Evolutionary conservation across 1,140 invertebrate species (phyloP).

Genomic region (Ceratina calcarata): DNA sequence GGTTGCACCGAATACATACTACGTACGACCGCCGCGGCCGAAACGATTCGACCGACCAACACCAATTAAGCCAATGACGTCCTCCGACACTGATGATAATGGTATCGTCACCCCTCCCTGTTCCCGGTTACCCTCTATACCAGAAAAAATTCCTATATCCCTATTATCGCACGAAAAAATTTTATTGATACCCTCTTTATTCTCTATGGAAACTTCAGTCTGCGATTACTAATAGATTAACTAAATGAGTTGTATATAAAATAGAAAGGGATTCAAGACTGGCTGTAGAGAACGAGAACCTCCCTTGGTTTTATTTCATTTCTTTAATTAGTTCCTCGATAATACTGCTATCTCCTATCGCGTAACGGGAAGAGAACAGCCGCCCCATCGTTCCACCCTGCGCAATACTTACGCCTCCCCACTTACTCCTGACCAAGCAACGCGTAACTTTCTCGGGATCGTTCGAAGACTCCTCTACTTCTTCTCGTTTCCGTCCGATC

Average conservation of each 20-base stretch:
- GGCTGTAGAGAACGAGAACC: constrained; percentile 59
- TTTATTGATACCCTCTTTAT: too few species aligned
- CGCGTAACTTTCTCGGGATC: constrained; percentile 35
- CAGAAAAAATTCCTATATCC: neutral
- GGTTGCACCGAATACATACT: constrained; percentile 68
- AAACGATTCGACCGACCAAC: constrained; percentile 72
- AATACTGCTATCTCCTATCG: constrained; percentile 73
- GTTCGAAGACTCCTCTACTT: constrained; percentile 8
- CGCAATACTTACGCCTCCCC: neutral
- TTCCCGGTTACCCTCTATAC: neutral
- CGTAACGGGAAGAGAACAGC: constrained; percentile 58
- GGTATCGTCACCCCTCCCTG: constrained; percentile 62
- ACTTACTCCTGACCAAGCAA: neutral
- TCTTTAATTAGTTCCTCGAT: constrained; percentile 78
- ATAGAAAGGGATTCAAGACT: too few species aligned
- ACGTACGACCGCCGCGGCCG: constrained; percentile 58
- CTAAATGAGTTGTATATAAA: too few species aligned
- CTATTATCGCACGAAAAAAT: neutral
- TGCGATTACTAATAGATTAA: too few species aligned
- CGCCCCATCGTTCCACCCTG: neutral
- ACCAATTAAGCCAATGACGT: constrained; percentile 76
- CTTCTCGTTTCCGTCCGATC: constrained; percentile 9
- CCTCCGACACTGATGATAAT: constrained; percentile 72
- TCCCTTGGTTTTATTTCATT: constrained; percentile 70
- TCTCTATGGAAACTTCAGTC: too few species aligned